Conservation (phyloP, 2,888 invertebrate genomes). For the Hirtodrosophila histrioides region DNA sequence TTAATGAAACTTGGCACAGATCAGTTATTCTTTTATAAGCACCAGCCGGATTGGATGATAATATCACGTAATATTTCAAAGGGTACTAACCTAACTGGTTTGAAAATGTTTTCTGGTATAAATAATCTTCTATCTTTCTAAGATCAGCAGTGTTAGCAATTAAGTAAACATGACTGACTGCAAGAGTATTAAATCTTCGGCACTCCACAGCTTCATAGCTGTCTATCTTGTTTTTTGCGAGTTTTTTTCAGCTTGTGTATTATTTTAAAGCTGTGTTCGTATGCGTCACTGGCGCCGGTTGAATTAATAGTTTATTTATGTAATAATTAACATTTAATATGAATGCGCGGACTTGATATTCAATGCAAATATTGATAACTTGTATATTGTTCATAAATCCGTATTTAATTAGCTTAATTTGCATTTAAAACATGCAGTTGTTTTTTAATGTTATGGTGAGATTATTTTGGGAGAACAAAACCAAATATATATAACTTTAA, state of each 20-base stretch:
- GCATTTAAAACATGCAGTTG: conserved; percentile 31
- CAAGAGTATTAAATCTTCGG: conserved; percentile 22
- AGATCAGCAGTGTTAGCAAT: not conserved
- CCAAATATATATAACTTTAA: conserved; percentile 6
- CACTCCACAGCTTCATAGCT: not conserved
- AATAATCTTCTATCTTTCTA: too few relatives aligned
- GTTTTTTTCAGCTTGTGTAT: conserved; percentile 2
- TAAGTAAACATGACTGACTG: not conserved
- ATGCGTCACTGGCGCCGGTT: conserved; percentile 60
- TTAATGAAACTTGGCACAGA: too few relatives aligned
- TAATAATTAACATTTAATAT: conserved; percentile 55
- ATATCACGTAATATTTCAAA: too few relatives aligned
- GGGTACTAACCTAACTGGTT: too few relatives aligned
- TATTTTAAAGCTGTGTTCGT: conserved; percentile 6
- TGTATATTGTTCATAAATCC: conserved; percentile 47
- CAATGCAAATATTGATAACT: conserved; percentile 24
- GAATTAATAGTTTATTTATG: conserved; percentile 39
- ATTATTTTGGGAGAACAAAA: conserved; percentile 24
- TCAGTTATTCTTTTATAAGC: too few relatives aligned
- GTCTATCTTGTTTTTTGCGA: conserved; percentile 1
- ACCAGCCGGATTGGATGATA: too few relatives aligned
- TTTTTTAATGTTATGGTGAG: conserved; percentile 28
- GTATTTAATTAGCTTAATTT: conserved; percentile 40
- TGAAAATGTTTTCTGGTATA: too few relatives aligned
- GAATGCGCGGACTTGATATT: conserved; percentile 41